Evolutionary conservation across 2,888 invertebrate species (phyloP).

Genomic region (Catocala nupta): DNA sequence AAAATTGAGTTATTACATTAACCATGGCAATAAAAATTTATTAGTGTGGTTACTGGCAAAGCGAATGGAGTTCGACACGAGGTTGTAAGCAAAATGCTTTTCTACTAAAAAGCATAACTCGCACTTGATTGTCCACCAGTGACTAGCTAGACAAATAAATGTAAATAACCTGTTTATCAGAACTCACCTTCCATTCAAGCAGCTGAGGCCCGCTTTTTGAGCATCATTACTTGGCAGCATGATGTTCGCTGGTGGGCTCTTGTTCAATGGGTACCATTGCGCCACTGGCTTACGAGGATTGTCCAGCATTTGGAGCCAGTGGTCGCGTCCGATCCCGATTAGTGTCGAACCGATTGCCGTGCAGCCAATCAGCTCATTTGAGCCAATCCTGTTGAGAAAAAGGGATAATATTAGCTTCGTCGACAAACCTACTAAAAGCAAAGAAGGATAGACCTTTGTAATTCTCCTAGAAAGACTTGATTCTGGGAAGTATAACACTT

Average conservation of each 20-base stretch:
- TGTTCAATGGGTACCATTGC: constrained; percentile 93
- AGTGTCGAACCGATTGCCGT: constrained; percentile 92
- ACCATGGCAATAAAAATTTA: too few species aligned
- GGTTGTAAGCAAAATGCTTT: too few species aligned
- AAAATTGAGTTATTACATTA: too few species aligned
- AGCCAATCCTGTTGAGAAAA: constrained; percentile 90
- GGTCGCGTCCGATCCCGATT: constrained; percentile 92
- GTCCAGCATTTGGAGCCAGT: constrained; percentile 95
- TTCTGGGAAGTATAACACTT: too few species aligned
- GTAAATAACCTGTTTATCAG: background rate
- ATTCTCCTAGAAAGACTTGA: too few species aligned
- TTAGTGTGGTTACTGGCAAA: too few species aligned
- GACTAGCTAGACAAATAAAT: background rate
- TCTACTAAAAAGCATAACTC: too few species aligned
- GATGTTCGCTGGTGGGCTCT: constrained; percentile 90
- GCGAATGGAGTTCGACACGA: too few species aligned
- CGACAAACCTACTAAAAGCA: too few species aligned
- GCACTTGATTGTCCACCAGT: too few species aligned
- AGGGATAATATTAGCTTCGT: too few species aligned
- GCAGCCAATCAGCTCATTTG: constrained; percentile 95
- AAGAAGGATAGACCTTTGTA: too few species aligned
- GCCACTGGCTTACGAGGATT: constrained; percentile 94
- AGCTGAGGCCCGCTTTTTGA: constrained; percentile 89
- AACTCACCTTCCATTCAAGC: constrained; percentile 90
- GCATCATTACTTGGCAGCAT: constrained; percentile 84